Evolutionary conservation across 2,797 vertebrate genomes (phyloP).

Genomic region (Chiropotes sagulatus): DNA sequence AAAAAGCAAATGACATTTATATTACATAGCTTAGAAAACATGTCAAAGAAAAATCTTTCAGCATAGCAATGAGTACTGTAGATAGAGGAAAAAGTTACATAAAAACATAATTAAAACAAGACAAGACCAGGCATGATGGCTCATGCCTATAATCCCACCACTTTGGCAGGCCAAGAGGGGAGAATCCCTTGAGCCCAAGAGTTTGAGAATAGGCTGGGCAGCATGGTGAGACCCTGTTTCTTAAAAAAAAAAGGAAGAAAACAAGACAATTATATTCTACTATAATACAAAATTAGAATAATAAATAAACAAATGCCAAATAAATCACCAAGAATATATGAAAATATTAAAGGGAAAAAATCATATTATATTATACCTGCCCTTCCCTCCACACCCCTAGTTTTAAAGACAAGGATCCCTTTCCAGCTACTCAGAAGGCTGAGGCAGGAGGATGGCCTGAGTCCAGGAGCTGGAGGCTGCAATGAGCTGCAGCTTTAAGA

Average conservation of each 20-base stretch:
- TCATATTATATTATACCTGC: neutral
- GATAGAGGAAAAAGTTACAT: neutral
- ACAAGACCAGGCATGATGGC: too few species aligned
- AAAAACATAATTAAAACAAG: neutral
- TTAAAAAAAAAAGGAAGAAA: neutral
- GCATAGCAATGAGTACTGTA: neutral
- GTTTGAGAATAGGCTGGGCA: neutral
- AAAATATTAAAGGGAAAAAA: slow-evolving; percentile 50
- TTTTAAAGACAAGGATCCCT: slow-evolving; percentile 16
- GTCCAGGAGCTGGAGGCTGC: neutral
- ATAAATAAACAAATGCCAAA: slow-evolving; percentile 23
- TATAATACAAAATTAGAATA: neutral
- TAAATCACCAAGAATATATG: neutral
- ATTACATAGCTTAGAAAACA: slow-evolving; percentile 24
- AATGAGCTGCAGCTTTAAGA: neutral
- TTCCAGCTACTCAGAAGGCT: neutral
- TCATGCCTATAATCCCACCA: neutral
- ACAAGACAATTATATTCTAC: neutral
- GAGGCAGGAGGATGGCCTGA: neutral
- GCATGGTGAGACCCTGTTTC: neutral
- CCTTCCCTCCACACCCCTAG: neutral
- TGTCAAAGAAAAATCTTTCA: neutral
- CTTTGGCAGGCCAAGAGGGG: neutral
- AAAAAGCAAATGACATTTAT: neutral
- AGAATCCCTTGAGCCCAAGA: neutral